A percentile compares a stretch with the other conserved stretches of the same genome.
Evolutionary conservation across 23 tunicate genomes (phyloP).

Genomic region (Ascidia mentula): DNA sequence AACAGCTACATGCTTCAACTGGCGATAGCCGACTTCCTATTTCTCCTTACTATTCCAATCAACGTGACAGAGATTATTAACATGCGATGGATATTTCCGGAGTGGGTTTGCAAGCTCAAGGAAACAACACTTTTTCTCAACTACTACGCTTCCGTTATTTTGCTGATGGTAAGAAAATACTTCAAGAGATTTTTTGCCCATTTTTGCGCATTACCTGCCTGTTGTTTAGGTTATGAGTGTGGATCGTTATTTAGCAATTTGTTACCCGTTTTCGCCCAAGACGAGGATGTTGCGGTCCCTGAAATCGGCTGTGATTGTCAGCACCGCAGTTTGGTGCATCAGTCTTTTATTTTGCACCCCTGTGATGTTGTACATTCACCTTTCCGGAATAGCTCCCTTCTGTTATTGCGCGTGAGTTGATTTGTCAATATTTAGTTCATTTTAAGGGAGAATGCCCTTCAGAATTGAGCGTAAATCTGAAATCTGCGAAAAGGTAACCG

Average conservation of each 20-base stretch:
- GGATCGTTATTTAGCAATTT: not conserved
- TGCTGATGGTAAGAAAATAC: not conserved
- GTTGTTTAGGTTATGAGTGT: not conserved
- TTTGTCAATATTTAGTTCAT: not conserved
- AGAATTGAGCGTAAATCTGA: no score
- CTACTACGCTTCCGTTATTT: not conserved
- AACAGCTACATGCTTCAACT: constrained; percentile 3
- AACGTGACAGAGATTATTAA: not conserved
- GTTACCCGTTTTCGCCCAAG: not conserved
- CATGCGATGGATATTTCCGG: not conserved
- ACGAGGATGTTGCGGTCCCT: not conserved
- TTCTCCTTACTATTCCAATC: not conserved
- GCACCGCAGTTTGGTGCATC: not conserved
- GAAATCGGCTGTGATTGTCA: not conserved
- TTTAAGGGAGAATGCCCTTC: no score
- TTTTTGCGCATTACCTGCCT: no score
- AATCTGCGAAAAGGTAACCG: no score
- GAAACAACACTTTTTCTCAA: not conserved
- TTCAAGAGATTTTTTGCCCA: no score
- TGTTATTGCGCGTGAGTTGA: not conserved
- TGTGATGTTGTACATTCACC: not conserved
- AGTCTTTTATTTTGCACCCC: not conserved
- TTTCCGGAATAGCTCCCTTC: not conserved
- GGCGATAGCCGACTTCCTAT: not conserved
- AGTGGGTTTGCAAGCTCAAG: not conserved